These are phyloP conservation scores for Motacilla tschutschensis DNA, from an alignment of 2,113 vertebrate species.

Conservation along the genomic window DNA sequence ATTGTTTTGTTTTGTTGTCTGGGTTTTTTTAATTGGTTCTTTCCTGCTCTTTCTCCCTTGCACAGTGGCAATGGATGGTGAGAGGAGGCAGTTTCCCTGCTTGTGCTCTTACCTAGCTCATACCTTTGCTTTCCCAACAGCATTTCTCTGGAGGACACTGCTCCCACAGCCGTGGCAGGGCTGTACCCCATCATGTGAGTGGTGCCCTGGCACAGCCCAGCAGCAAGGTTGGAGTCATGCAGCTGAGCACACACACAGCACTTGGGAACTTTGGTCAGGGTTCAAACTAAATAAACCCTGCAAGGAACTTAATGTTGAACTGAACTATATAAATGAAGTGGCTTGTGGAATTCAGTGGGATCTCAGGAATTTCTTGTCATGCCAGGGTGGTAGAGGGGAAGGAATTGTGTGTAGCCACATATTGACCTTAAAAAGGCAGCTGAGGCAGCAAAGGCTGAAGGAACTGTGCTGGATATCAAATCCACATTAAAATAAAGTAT, in stretches of 20 bases:
- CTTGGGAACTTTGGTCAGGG: background rate
- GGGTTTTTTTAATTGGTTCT: background rate
- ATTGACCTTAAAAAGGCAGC: background rate
- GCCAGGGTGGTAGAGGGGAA: background rate
- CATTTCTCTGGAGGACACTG: background rate
- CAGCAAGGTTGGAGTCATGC: background rate
- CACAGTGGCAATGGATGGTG: background rate
- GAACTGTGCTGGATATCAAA: background rate
- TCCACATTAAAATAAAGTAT: background rate
- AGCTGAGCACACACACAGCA: background rate
- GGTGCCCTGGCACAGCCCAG: fast-evolving
- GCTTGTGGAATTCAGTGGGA: background rate
- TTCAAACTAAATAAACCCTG: background rate
- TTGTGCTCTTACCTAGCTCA: background rate
- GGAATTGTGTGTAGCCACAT: background rate
- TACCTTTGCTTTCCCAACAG: background rate
- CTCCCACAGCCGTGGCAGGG: background rate
- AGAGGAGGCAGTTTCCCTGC: background rate
- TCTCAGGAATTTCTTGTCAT: background rate
- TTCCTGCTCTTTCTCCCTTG: background rate
- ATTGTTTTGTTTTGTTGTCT: background rate
- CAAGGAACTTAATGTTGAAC: background rate
- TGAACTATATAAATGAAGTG: background rate
- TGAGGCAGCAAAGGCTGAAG: background rate
- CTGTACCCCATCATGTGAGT: background rate